A percentile compares a stretch with the other conserved stretches of the same genome.
These are phyloP conservation scores for Drosophila antonietae DNA, from an alignment of 2,888 invertebrate species.

Conservation along the genomic window DNA sequence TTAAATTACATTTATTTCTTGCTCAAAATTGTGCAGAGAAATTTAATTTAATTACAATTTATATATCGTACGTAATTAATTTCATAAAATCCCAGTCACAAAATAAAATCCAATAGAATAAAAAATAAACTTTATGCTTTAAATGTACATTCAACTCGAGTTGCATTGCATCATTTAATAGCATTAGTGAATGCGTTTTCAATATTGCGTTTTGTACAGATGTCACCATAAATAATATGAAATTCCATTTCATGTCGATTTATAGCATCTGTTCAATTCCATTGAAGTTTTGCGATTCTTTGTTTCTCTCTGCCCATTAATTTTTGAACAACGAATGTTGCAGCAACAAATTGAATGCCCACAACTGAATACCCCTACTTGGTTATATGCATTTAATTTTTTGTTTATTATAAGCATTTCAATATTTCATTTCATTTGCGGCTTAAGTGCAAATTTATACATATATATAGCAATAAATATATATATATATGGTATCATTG, in stretches of 20 bases:
- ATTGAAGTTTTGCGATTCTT: constrained; percentile 50
- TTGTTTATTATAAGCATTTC: constrained; percentile 11
- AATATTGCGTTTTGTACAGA: constrained; percentile 14
- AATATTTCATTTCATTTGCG: constrained; percentile 47
- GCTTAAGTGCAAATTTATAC: constrained; percentile 70
- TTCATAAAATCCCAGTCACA: neutral
- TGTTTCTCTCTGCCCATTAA: constrained; percentile 66
- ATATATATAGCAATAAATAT: neutral
- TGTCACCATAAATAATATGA: constrained; percentile 66
- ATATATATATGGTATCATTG: neutral
- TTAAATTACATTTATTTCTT: constrained; percentile 27
- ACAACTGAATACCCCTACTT: neutral
- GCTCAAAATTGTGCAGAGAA: constrained; percentile 31
- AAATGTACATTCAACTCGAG: constrained; percentile 3
- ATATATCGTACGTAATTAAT: constrained; percentile 24
- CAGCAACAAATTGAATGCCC: constrained; percentile 18
- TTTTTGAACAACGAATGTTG: constrained; percentile 51
- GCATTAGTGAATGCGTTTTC: constrained; percentile 59
- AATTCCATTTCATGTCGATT: constrained; percentile 58
- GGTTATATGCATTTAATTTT: constrained; percentile 14
- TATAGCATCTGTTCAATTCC: constrained; percentile 68
- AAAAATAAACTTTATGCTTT: neutral
- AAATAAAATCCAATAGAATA: neutral
- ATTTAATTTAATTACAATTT: constrained; percentile 25
- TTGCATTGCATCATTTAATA: constrained; percentile 53